phyloP scores from a whole-genome alignment of 1,140 invertebrate genomes.

The Cotesia glomerata region DNA sequence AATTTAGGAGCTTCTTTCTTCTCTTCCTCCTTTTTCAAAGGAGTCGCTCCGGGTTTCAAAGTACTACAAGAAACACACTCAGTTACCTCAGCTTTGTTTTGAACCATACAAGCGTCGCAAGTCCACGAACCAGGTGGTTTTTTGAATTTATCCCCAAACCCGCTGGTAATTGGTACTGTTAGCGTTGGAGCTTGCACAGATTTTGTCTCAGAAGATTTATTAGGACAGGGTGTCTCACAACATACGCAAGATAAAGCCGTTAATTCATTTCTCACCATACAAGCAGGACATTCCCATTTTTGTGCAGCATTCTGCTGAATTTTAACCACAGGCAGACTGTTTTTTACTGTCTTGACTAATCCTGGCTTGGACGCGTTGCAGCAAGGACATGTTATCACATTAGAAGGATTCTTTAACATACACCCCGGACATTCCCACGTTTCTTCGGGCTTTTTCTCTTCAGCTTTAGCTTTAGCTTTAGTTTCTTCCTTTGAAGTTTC shows the following conservation, averaged over 20 bases:
- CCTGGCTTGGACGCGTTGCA: constrained; percentile 73
- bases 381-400: constrained; percentile 69
- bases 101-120: constrained; percentile 69
- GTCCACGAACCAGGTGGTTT: constrained; percentile 65
- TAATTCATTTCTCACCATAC: constrained; percentile 66
- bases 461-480: constrained; percentile 47
- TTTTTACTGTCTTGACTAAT: constrained; percentile 32
- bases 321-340: constrained; percentile 22
- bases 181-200: constrained; percentile 8
- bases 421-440: constrained; percentile 70
- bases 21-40: not conserved
- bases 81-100: constrained; percentile 62
- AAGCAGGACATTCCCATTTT: constrained; percentile 67
- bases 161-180: constrained; percentile 31
- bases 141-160: constrained; percentile 62
- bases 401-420: constrained; percentile 65
- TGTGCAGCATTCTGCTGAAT: constrained; percentile 31
- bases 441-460: constrained; percentile 56
- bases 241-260: constrained; percentile 30
- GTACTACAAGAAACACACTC: constrained; percentile 67
- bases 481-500: not conserved
- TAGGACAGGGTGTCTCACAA: constrained; percentile 22
- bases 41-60: constrained; percentile 55
- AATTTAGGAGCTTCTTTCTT: no score
- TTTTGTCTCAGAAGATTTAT: not conserved